Base-by-base conservation (phyloP, 2,113 vertebrate genomes). In the Euleptes europaea region DNA sequence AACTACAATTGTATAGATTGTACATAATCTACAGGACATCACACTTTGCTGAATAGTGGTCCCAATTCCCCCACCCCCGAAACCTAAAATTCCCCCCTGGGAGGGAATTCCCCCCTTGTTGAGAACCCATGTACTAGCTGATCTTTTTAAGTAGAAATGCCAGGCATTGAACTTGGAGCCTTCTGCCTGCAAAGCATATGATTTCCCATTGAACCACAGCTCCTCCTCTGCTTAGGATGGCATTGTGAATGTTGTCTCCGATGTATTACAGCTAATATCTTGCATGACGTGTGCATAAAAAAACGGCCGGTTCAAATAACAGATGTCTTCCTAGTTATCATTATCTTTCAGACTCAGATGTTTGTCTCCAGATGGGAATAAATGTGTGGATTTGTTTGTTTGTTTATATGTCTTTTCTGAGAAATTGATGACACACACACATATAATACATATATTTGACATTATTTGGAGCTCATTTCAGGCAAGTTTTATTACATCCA, bases 391-490 rank as follows among this genome's bases (percentile, higher is more conserved):
- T 9, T 57, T 57, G 21, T 57, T 15, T 8, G 47, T 49, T 49
- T 21, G 54, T 57, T 5, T 57, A 7, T 47, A 31, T 51, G 67
- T 57, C 31, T 40, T 71, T 82, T n/a, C 49, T 26, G 7, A 84
- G 63, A 77, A 57, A 84, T 77, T 77, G 67, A 77, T 84, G 60
- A 51, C 33, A 38, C 69, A 26, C n/a, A 70, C 66, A 71, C 51
- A 33, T 82, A 31, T 71, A 54, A 71, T 82, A 82, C 69, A 81
- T 54, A 81, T 54, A 71, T 71, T 21, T 75, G 57, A 63, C 63
- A 23, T 69, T 84, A 77, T 49, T 78, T 78, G 83, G 38, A 69
- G 35, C 74, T 84, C 17, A 42, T 78, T 47, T 67, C 19, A 26
- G 35, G 70, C 47, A 44, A 26, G 74, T 78, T 54, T 69, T 70